Evolutionary conservation across 2,113 vertebrate genomes (phyloP), one percentile per base, ranked within the genome.

Genomic region (Bagarius yarrelli): DNA sequence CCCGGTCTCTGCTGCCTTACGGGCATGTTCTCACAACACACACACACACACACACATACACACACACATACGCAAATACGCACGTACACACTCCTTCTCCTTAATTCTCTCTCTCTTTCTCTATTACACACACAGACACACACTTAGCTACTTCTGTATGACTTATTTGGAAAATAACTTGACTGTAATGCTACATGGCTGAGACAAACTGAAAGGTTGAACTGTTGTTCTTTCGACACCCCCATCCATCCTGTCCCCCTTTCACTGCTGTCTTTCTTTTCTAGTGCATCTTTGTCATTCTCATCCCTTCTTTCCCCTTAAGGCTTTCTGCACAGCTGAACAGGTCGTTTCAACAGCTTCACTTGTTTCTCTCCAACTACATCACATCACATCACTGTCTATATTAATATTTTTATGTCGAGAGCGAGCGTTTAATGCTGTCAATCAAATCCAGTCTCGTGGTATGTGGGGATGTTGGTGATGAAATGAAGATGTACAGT

Each of bases 1-100:
- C 88, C 91, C 73, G 75, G 85, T 78, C 87, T 80, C 66, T n/a
- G 73, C 85, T 90, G 89, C 90, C 91, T 87, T 44, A 80, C 78
- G 87, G 90, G 88, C 73, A 27, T 85, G 60, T 67, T 76, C 80
- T 15, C 40, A 36, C 69, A 70, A 60, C 57, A 75, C 74, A 64
- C 64, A 32, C 55, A 50, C 55, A 32, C 36, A 40, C 63, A 14
- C 52, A 63, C 55, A 59, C 53, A 60, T 52, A 59, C 27, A 66
- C 59, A 64, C 59, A 66, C 76, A 55, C 57, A 73, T 34, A 52
- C 36, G 53, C 71, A 81, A 57, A 64, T n/a, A 75, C 61, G 16
- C 44, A 23, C 77, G 34, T 25, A 67, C 70, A 53, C 44, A 32
- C 69, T 70, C 13, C n/a, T 34, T 27, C 27, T 67, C 44, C 66